Base-by-base conservation (phyloP, 2,797 vertebrate genomes). In the Pipistrellus pygmaeus region DNA sequence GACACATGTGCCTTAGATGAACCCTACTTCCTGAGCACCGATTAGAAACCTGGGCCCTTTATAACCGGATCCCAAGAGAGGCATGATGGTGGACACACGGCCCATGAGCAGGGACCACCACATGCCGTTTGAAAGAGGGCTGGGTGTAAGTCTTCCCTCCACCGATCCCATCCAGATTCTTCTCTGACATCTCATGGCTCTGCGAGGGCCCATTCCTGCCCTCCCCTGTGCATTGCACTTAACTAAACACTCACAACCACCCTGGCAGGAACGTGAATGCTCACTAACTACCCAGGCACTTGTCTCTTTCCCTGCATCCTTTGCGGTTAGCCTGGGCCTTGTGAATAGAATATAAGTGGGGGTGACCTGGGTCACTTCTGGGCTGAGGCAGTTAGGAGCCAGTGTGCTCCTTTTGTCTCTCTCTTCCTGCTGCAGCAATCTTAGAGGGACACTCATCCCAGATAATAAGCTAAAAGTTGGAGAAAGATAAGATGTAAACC, bases 221-320 rank as follows among this genome's bases (percentile, higher is more conserved):
- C 44, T 76, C 51, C 57, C 44, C 13, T 11, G 51, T 60, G 41
- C 53, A 55, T 15, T 25, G 30, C 25, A 20, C n/a, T 93, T 35
- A 14, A 8, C 23, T 53, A 38, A 83, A 51, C 41, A 48, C 32
- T 57, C 55, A 51, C 27, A 53, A 4, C 9, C 53, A 15, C 15
- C 27, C 76, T 18, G 7, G 83, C 27, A 60, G 35, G 41, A 53
- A 51, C 2, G 32, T 32, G 66, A 53, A 35, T 18, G 53, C 64
- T 77, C 30, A 7, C 64, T 72, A 5, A n/a, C 3, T 2, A 38
- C 32, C 62, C 77, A 10, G 0, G 2, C 1, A 2, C 25, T 8
- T 71, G 72, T 62, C 73, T 41, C 13, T 23, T 66, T 94, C 78
- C 75, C 78, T 77, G 87, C 23, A 53, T 76, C 48, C 62, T 93